These are phyloP conservation scores for Plagiodera versicolora DNA, from an alignment of 2,888 invertebrate genomes.

Conservation along the genomic window DNA sequence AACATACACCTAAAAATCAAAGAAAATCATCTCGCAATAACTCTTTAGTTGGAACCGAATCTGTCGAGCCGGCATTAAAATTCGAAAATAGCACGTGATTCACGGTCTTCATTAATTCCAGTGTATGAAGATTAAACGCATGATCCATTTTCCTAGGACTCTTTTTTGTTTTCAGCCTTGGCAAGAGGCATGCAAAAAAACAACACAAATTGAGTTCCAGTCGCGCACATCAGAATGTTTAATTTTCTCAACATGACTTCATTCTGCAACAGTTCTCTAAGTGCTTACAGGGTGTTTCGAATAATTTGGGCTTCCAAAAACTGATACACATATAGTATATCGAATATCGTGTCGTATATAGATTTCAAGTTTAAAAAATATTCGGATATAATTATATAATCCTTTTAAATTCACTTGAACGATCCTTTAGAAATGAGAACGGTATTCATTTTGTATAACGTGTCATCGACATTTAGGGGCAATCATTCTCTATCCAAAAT, in stretches of 20 bases:
- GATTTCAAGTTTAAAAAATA: too few species aligned
- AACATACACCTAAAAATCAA: neutral
- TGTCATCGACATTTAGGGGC: too few species aligned
- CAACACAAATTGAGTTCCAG: neutral
- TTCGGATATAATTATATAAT: too few species aligned
- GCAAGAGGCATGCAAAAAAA: neutral
- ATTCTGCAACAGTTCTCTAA: too few species aligned
- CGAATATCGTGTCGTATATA: too few species aligned
- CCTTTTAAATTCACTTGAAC: too few species aligned
- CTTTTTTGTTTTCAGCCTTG: neutral
- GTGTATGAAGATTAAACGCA: neutral
- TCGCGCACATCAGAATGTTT: neutral
- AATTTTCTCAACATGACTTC: neutral
- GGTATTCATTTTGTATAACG: too few species aligned
- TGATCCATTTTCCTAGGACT: neutral
- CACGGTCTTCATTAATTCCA: neutral
- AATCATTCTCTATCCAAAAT: too few species aligned
- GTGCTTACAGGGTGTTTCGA: too few species aligned
- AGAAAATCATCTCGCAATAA: neutral
- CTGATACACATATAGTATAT: too few species aligned
- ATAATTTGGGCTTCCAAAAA: too few species aligned
- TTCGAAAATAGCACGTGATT: neutral
- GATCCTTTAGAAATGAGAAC: too few species aligned
- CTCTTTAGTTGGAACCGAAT: neutral
- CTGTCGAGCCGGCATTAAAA: neutral